These are phyloP conservation scores for Papilio elwesi DNA, from an alignment of 2,888 invertebrate species.

Conservation along the genomic window DNA sequence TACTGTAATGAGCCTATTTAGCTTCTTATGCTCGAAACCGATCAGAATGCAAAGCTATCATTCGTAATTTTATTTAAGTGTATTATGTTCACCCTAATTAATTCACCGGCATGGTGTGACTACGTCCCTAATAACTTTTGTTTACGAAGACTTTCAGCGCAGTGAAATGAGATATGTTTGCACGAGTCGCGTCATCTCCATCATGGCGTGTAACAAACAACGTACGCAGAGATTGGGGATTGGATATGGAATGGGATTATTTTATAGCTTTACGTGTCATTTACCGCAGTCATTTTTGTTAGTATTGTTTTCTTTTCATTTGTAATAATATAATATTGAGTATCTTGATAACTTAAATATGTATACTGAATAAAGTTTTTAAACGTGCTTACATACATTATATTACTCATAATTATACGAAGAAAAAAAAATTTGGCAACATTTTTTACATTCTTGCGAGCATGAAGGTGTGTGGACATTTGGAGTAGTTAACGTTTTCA, in stretches of 20 bases:
- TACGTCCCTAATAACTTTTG: conserved; percentile 11
- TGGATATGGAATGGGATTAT: conserved; percentile 33
- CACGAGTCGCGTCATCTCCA: conserved; percentile 23
- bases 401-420: no score
- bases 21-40: no score
- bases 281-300: conserved; percentile 13
- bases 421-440: no score
- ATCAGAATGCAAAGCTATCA: no score
- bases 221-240: conserved; percentile 17
- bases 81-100: not conserved
- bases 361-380: no score
- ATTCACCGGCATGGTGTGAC: not conserved
- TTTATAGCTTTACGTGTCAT: conserved; percentile 37
- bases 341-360: not conserved
- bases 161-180: conserved; percentile 32
- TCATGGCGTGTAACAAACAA: conserved; percentile 30
- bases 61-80: not conserved
- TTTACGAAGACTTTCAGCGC: conserved; percentile 20
- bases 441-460: no score
- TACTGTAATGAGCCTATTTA: no score
- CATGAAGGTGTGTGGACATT: no score
- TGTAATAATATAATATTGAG: not conserved
- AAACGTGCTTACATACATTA: no score
- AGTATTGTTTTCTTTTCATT: conserved; percentile 3
- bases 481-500: no score